These are phyloP conservation scores for Triplophysa siluroides DNA, from an alignment of 2,113 vertebrate genomes.

Conservation along the genomic window DNA sequence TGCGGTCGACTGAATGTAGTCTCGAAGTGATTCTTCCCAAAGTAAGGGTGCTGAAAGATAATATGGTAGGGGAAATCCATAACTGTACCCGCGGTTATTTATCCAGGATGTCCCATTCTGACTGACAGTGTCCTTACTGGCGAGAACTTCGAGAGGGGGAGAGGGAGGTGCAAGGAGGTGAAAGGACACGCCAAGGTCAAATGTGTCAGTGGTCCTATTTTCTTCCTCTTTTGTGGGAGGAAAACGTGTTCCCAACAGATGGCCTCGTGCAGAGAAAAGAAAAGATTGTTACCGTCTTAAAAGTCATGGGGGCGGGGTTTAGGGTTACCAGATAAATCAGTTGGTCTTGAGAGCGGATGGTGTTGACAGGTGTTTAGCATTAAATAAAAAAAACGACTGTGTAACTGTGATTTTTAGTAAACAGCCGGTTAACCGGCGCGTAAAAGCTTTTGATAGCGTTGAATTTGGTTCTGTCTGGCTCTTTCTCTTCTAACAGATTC, in stretches of 20 bases:
- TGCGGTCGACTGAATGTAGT: conserved; percentile 39
- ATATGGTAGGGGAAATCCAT: conserved; percentile 49
- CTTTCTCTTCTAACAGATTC: neutral
- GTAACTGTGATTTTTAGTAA: neutral
- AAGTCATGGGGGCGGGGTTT: neutral
- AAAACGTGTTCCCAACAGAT: conserved; percentile 65
- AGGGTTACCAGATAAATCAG: conserved; percentile 23
- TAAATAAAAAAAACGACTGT: neutral
- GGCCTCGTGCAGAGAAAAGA: conserved; percentile 55
- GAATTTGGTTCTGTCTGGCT: neutral
- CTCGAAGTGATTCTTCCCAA: conserved; percentile 50
- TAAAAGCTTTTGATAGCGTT: conserved; percentile 19
- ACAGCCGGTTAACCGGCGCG: conserved; percentile 1
- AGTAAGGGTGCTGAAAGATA: conserved; percentile 53
- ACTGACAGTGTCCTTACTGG: conserved; percentile 33
- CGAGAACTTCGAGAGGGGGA: neutral
- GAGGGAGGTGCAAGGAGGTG: conserved; percentile 34
- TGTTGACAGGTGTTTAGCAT: conserved; percentile 23
- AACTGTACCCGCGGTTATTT: conserved; percentile 42
- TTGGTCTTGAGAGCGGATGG: neutral
- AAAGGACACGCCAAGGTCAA: conserved; percentile 69
- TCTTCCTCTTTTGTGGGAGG: conserved; percentile 59
- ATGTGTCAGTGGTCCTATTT: conserved; percentile 61
- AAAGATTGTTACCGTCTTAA: conserved; percentile 27
- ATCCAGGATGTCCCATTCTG: conserved; percentile 59